Percentiles rank a stretch among this genome's conserved stretches.
These are phyloP conservation scores for Empidonax traillii DNA, from an alignment of 2,113 vertebrate genomes.

Conservation along the genomic window DNA sequence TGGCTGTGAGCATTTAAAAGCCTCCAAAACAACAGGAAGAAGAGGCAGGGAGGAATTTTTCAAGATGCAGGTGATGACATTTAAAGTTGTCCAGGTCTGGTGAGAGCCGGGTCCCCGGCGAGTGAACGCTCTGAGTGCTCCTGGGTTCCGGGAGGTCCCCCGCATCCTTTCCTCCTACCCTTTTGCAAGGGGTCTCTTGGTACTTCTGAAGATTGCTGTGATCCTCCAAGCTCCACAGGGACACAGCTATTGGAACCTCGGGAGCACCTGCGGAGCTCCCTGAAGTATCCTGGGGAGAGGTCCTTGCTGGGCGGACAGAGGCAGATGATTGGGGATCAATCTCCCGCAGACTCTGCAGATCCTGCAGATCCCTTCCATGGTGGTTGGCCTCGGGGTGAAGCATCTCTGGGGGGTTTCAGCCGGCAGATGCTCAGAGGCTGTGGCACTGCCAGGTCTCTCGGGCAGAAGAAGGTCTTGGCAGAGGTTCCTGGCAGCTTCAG, in stretches of 20 bases:
- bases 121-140: not conserved
- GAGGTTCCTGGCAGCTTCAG: not conserved
- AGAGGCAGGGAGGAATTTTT: not conserved
- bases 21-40: not conserved
- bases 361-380: fast-evolving
- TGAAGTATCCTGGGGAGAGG: not conserved
- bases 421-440: not conserved
- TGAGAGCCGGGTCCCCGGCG: not conserved
- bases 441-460: fast-evolving
- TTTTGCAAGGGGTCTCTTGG: not conserved
- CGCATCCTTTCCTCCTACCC: not conserved
- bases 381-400: not conserved
- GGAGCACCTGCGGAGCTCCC: not conserved
- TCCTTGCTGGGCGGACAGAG: not conserved
- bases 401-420: not conserved
- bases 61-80: not conserved
- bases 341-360: not conserved
- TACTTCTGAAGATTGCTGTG: not conserved
- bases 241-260: not conserved
- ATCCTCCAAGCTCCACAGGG: not conserved
- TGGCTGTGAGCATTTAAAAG: not conserved
- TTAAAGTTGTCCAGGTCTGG: not conserved
- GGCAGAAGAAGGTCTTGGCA: not conserved
- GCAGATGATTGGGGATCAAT: not conserved
- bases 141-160: not conserved